Base-by-base conservation (phyloP, 2,888 invertebrate genomes). In the Caenorhabditis plicata region DNA sequence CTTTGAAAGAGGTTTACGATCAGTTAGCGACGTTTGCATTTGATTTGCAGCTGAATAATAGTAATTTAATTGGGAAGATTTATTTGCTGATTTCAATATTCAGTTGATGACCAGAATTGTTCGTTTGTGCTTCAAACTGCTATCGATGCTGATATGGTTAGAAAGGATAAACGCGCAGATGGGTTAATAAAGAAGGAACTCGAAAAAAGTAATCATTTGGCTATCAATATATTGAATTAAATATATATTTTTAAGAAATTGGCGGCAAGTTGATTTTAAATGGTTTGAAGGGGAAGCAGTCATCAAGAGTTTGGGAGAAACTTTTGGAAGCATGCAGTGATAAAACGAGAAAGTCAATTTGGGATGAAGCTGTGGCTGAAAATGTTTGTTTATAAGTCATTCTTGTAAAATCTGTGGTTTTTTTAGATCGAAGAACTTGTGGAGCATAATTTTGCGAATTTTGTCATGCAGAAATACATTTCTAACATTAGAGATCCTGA, bases 251-350 rank as follows among this genome's bases (percentile, higher is more conserved):
- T 35, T n/a, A 17, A 35, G n/a, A 35, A n/a, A 35, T 35, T 9
- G 7, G 13, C 29, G 29, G 29, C 7, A 13, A 27, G 29, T 27
- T 27, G 7, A 9, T 9, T 27, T 9, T 27, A 27, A 27, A 27
- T 9, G 29, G 7, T 9, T 61, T 54, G 54, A 33, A 55, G 11
- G 66, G 62, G 4, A 43, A 48, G 20, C 53, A 56, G 26, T 53
- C 62, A 4, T 70, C 70, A 1, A 46, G 72, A 26, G 39, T 72
- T 4, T 72, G 72, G 72, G 72, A 72, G 31, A 58, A 58, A 19
- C 19, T 60, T 23, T 48, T 60, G 52, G 53, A 48, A 17, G 44
- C 32, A 9, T 55, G 55, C 22, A 38, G 44, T 2, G 64, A 64
- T 38, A 56, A 64, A 20, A 42, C 60, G 17, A 19, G 52, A 8